Percentiles rank a stretch among this genome's conserved stretches.
Conservation (phyloP, 2,888 invertebrate genomes). For the Drosophila lutescens region DNA sequence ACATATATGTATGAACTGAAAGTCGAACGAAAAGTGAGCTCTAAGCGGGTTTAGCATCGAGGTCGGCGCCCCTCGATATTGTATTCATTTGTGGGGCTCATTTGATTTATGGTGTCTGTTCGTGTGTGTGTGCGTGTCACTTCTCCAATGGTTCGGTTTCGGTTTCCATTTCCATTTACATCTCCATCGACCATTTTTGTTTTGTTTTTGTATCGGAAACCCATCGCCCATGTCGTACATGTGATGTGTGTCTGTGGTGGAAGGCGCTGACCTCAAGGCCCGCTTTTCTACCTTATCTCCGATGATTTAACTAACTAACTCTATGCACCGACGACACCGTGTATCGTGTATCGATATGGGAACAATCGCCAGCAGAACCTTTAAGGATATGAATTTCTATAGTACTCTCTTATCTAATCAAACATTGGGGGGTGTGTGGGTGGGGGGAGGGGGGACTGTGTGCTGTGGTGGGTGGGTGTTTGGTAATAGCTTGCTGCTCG, state of each 20-base stretch:
- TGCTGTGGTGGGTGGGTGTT: conserved; percentile 1
- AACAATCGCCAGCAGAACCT: not conserved
- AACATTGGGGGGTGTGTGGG: not conserved
- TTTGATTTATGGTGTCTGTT: conserved; percentile 40
- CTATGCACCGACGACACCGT: conserved; percentile 19
- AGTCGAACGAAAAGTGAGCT: conserved; percentile 26
- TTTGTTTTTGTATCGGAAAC: not conserved
- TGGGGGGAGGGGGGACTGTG: not conserved
- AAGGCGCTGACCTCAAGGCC: conserved; percentile 49
- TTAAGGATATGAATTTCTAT: conserved; percentile 28
- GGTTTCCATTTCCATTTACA: not conserved
- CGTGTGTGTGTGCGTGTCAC: conserved; percentile 24
- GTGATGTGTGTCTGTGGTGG: conserved; percentile 18
- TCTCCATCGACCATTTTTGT: too few species aligned
- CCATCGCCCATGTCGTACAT: conserved; percentile 2
- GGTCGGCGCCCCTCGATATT: conserved; percentile 44
- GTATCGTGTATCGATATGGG: too few species aligned
- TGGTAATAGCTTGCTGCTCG: conserved; percentile 18
- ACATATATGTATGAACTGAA: conserved; percentile 1
- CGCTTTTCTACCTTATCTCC: conserved; percentile 41
- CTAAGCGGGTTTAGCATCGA: conserved; percentile 52
- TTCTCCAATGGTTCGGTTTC: not conserved
- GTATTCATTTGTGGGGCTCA: conserved; percentile 65
- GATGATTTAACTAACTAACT: conserved; percentile 20
- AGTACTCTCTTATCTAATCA: conserved; percentile 23